Evolutionary conservation across 1,140 invertebrate genomes (phyloP), one percentile per base, ranked within the genome.

Genomic region (Pectinophora gossypiella): DNA sequence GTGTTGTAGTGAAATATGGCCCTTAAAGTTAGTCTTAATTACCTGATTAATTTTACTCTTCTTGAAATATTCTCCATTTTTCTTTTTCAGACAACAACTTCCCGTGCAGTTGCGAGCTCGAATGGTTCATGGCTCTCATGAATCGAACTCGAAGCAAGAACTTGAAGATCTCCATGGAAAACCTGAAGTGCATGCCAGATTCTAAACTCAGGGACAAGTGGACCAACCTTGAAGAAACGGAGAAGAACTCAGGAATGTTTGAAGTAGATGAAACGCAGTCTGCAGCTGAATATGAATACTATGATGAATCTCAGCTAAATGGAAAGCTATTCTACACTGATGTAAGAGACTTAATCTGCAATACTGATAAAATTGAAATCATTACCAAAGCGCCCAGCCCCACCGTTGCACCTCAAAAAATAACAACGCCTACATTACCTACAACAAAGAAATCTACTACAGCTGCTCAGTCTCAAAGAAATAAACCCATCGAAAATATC

Each of bases 261-360:
- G 59, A 67, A 18, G 70, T 68, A 1, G 66, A 68, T 21, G 71
- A 61, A 48, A 20, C 52, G 6, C 59, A 61, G 47, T 12, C 42
- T 3, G n/a, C 6, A 20, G 18, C 7, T 9, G 42, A 44, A 44
- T 79, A 84, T 21, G 84, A 87, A 60, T 87, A 84, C 56, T 87
- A 87, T 43, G 84, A 87, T 19, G 78, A 84, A 0, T 64, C 68
- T 13, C 73, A 83, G 59, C 56, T 87, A 2, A 76, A 83, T 42
- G 84, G 82, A 20, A 83, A 77, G 54, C 46, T 87, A 2, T 87
- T 87, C 50, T 87, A 85, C 36, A 64, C 64, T 15, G 84, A 87
- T 46, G 50, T 87, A 35, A 76, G 78, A 58, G 72, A 68, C 32
- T 50, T 85, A 23, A 58, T n/a, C n/a, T n/a, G n/a, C n/a, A n/a